Evolutionary conservation across 2,113 vertebrate genomes (phyloP).

Genomic region (Chunga burmeisteri): DNA sequence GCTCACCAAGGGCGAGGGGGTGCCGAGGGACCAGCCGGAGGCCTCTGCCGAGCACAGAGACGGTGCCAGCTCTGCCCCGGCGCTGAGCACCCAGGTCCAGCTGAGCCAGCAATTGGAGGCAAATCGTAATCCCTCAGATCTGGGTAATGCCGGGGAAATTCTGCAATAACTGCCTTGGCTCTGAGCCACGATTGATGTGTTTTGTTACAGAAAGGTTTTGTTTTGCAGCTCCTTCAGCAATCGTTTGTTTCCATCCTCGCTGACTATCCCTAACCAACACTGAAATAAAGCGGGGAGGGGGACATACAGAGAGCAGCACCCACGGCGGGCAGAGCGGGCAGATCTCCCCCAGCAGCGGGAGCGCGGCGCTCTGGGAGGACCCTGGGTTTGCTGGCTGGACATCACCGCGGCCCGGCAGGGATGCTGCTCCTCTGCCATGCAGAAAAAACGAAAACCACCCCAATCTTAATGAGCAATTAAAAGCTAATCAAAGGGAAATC

Average conservation of each 20-base stretch:
- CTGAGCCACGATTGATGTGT: not conserved
- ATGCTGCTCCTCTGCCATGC: not conserved
- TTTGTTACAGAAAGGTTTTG: not conserved
- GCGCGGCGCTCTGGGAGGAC: not conserved
- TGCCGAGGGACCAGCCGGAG: too few relatives aligned
- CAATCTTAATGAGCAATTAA: conserved; percentile 43
- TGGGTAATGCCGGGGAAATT: not conserved
- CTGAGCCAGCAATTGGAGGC: not conserved
- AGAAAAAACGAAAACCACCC: not conserved
- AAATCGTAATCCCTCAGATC: not conserved
- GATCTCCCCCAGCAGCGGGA: not conserved
- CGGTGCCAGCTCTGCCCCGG: not conserved
- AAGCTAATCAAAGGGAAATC: conserved; percentile 35
- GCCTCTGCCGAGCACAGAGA: fast-evolving
- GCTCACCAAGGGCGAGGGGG: fast-evolving
- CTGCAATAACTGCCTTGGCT: not conserved
- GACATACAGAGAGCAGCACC: not conserved
- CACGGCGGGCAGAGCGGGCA: not conserved
- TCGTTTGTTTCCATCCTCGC: not conserved
- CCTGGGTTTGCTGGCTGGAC: not conserved
- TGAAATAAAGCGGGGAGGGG: fast-evolving
- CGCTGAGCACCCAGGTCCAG: not conserved
- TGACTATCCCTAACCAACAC: not conserved
- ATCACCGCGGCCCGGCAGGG: fast-evolving
- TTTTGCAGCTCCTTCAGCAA: not conserved